phyloP scores from a whole-genome alignment of 2,888 invertebrate species.

The Chydorus sphaericus region DNA sequence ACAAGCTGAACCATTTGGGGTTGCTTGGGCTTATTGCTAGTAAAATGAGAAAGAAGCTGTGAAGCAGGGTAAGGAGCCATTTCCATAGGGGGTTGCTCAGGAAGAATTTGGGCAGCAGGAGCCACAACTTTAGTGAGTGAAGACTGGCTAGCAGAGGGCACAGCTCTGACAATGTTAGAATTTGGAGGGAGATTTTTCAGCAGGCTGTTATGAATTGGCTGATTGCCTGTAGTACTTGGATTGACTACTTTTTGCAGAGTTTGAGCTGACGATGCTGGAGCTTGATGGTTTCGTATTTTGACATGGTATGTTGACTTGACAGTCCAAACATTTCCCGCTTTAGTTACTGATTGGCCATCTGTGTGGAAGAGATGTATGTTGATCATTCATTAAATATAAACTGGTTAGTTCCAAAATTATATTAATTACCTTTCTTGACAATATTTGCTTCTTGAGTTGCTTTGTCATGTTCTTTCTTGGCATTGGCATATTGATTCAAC shows the following conservation, averaged over 20 bases:
- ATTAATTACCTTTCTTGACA: neutral
- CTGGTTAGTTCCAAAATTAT: neutral
- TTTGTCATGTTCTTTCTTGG: constrained; percentile 46
- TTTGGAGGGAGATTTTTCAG: no score
- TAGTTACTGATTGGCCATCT: neutral
- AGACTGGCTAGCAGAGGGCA: no score
- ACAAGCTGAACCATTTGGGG: neutral
- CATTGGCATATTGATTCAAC: constrained; percentile 42
- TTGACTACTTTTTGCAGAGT: neutral
- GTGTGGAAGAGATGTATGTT: no score
- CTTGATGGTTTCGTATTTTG: neutral
- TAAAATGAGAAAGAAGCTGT: neutral
- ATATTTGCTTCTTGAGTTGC: neutral
- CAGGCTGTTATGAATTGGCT: no score
- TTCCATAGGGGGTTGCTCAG: neutral
- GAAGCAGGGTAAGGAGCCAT: neutral
- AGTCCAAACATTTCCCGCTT: neutral
- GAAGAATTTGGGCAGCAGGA: no score
- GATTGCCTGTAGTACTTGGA: neutral
- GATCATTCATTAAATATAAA: neutral
- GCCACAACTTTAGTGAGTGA: no score
- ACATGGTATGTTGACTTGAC: constrained; percentile 6
- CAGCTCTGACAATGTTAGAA: no score
- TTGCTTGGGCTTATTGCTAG: neutral
- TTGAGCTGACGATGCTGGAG: neutral